phyloP scores from a whole-genome alignment of 2,888 invertebrate species.

The Drosophila suboccidentalis region DNA sequence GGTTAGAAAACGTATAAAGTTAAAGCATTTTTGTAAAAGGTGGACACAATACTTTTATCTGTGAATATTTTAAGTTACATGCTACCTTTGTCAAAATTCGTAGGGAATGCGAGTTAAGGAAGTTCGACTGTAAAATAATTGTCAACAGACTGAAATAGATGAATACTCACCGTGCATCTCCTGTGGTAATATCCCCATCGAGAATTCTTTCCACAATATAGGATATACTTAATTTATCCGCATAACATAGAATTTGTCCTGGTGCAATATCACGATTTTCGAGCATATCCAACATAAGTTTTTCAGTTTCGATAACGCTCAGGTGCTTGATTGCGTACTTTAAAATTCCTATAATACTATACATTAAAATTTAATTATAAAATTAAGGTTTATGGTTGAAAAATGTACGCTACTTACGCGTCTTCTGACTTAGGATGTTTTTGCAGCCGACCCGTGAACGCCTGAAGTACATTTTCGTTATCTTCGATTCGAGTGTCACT shows the following conservation, averaged over 20 bases:
- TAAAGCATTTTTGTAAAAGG: too few species aligned
- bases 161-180: constrained; percentile 72
- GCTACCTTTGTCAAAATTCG: too few species aligned
- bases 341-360: constrained; percentile 28
- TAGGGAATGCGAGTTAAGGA: too few species aligned
- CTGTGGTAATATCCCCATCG: constrained; percentile 66
- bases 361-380: background rate
- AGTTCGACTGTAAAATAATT: too few species aligned
- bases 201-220: constrained; percentile 62
- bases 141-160: background rate
- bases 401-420: constrained; percentile 36
- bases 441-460: constrained; percentile 25
- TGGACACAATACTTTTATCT: too few species aligned
- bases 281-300: constrained; percentile 22
- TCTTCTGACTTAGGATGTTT: background rate
- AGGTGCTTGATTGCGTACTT: constrained; percentile 44
- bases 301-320: constrained; percentile 24
- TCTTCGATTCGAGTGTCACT: constrained; percentile 32
- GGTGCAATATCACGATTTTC: background rate
- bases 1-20: too few species aligned
- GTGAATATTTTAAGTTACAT: too few species aligned
- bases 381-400: background rate
- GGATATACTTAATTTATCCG: constrained; percentile 5
- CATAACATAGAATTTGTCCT: background rate
- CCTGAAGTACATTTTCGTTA: constrained; percentile 36